Percentiles rank a stretch among this genome's conserved stretches.
These are phyloP conservation scores for Trematocara unimaculatum DNA, from an alignment of 2,113 vertebrate species.

Conservation along the genomic window DNA sequence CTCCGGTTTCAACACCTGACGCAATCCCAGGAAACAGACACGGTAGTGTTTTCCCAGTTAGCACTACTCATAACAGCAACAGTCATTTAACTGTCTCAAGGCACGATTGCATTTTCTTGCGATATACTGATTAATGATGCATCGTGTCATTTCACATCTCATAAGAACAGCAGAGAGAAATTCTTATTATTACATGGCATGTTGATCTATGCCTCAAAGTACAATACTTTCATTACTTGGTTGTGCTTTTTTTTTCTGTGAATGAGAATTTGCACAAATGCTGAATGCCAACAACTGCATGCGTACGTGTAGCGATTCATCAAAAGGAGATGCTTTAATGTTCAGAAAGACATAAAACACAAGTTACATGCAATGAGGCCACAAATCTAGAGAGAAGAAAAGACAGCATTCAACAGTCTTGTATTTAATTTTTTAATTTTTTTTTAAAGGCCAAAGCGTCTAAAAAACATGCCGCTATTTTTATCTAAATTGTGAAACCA, in stretches of 20 bases:
- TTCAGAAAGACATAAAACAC: not conserved
- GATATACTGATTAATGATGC: slow-evolving; percentile 66
- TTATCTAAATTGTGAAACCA: not conserved
- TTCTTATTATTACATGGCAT: slow-evolving; percentile 43
- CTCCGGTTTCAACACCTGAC: slow-evolving; percentile 49
- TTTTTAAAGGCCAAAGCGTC: not conserved
- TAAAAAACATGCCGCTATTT: not conserved
- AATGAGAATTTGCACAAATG: not conserved
- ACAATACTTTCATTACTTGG: not conserved
- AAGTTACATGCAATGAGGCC: not conserved
- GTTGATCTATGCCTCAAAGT: slow-evolving; percentile 30
- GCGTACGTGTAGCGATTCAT: not conserved
- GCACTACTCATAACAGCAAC: slow-evolving; percentile 21
- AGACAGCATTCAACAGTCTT: not conserved
- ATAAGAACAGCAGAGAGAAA: slow-evolving; percentile 29
- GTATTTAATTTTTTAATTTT: accelerated
- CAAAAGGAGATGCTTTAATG: not conserved
- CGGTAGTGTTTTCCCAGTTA: slow-evolving; percentile 34
- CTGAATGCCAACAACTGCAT: not conserved
- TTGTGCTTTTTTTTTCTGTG: not conserved
- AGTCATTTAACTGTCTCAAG: slow-evolving; percentile 48
- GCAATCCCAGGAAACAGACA: slow-evolving; percentile 59
- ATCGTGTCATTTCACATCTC: slow-evolving; percentile 50
- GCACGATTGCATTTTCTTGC: slow-evolving; percentile 64
- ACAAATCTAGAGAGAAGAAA: not conserved